Evolutionary conservation across 1,140 invertebrate species (phyloP).

Genomic region (Lamellibrachia luymesi): DNA sequence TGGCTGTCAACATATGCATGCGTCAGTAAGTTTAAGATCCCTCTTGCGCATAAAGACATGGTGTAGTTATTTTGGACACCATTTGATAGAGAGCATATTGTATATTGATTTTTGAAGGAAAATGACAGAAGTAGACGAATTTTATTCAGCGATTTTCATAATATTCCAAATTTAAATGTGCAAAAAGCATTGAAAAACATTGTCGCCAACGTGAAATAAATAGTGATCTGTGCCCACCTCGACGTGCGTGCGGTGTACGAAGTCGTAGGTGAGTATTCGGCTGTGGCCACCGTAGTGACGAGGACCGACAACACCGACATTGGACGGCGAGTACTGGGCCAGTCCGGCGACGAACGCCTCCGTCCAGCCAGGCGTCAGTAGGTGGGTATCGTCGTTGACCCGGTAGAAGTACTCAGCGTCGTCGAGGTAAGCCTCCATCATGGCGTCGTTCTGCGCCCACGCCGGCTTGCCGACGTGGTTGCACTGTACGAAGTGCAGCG

Average conservation of each 20-base stretch:
- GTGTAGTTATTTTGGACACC: too few species aligned
- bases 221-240: constrained; percentile 21
- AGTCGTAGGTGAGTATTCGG: constrained; percentile 28
- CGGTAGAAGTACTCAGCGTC: constrained; percentile 27
- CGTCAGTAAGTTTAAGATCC: too few species aligned
- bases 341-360: constrained; percentile 24
- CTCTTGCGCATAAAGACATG: too few species aligned
- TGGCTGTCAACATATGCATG: too few species aligned
- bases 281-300: constrained; percentile 25
- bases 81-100: too few species aligned
- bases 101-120: too few species aligned
- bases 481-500: constrained; percentile 27
- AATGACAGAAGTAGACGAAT: too few species aligned
- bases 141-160: too few species aligned
- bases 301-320: constrained; percentile 26
- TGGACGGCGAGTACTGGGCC: constrained; percentile 10
- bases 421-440: constrained; percentile 28
- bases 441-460: constrained; percentile 31
- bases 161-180: too few species aligned
- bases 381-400: constrained; percentile 27
- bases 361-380: constrained; percentile 21
- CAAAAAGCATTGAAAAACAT: too few species aligned
- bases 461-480: constrained; percentile 19
- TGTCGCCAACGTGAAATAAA: background rate
- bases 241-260: constrained; percentile 24